Base-by-base conservation (phyloP, 92 coral and sea anemone genomes). In the Palythoa grandis region DNA sequence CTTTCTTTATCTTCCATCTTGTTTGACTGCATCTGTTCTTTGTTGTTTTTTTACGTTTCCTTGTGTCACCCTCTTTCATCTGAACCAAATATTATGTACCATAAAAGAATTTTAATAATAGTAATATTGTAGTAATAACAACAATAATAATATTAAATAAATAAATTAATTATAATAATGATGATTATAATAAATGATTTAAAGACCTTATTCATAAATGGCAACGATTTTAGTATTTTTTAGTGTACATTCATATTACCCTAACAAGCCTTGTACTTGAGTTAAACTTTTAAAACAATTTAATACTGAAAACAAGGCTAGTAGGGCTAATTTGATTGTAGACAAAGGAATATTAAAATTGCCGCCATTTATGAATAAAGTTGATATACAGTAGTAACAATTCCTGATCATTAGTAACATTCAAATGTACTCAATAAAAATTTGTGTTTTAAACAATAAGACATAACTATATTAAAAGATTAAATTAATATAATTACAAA, bases 1-100 rank as follows among this genome's bases (percentile, higher is more conserved):
- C 9, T 47, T 80, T 80, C 85, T 80, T 80, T 65, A 48, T 17
- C 73, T 80, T 80, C 85, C 85, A 80, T 63, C 20, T 65, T 20
- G 85, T 80, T 80, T 80, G 85, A 65, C 74, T 66, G 43, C 74
- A 20, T 25, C 70, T 80, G 73, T 48, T 65, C 25, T 1, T 78
- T 23, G 37, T 43, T 53, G 70, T 22, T 15, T 12, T 24, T 74
- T 63, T 80, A 3, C 24, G 39, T 23, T 80, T 80, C 63, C 29
- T 48, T 23, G 38, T 80, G 43, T 38, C 50, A 39, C 35, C 48
- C 38, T 66, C 58, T 80, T 80, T 65, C 22, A 25, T 56, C 85
- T 80, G 61, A 1, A 69, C 15, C 15, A 35, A 69, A 11, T 1
- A 11, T 69, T 3, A 57, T 57, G 63, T 13, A 10, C 15, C 63